These are phyloP conservation scores for Scelioninae gen. 2 DNA, from an alignment of 2,888 invertebrate genomes.

Conservation along the genomic window DNA sequence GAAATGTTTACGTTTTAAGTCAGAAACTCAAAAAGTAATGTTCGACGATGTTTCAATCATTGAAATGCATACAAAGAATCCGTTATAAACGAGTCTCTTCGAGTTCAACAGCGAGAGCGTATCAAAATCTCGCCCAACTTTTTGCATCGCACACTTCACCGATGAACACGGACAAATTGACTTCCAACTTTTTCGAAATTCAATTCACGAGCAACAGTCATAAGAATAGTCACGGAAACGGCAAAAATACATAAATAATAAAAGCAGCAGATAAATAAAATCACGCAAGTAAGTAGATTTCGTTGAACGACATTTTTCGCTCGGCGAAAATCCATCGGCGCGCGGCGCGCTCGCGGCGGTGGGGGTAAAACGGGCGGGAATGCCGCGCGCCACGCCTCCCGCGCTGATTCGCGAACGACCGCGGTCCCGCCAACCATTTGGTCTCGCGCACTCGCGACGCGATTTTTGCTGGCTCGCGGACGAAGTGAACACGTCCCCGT, in stretches of 20 bases:
- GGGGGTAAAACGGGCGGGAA: slow-evolving; percentile 27
- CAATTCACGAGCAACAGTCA: too few species aligned
- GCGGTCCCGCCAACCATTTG: slow-evolving; percentile 36
- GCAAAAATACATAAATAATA: neutral
- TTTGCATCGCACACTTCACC: too few species aligned
- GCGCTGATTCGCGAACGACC: slow-evolving; percentile 36
- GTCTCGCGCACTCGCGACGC: slow-evolving; percentile 43
- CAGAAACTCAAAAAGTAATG: too few species aligned
- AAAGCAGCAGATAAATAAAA: neutral
- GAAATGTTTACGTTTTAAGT: too few species aligned
- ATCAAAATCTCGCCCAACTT: too few species aligned
- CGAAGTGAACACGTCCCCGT: slow-evolving; percentile 5
- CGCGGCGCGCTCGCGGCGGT: neutral
- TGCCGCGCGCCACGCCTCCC: slow-evolving; percentile 17
- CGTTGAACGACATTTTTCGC: slow-evolving; percentile 22
- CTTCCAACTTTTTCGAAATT: too few species aligned
- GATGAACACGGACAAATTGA: too few species aligned
- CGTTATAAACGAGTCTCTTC: too few species aligned
- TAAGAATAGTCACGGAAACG: too few species aligned
- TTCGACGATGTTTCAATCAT: too few species aligned
- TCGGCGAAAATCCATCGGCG: slow-evolving; percentile 32
- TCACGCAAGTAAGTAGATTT: neutral
- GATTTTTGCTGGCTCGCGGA: slow-evolving; percentile 20
- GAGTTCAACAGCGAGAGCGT: too few species aligned
- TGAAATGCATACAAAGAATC: too few species aligned